Percentiles rank a stretch among this genome's conserved stretches.
Conservation (phyloP, 1,140 invertebrate genomes). For the Coptotermes formosanus region DNA sequence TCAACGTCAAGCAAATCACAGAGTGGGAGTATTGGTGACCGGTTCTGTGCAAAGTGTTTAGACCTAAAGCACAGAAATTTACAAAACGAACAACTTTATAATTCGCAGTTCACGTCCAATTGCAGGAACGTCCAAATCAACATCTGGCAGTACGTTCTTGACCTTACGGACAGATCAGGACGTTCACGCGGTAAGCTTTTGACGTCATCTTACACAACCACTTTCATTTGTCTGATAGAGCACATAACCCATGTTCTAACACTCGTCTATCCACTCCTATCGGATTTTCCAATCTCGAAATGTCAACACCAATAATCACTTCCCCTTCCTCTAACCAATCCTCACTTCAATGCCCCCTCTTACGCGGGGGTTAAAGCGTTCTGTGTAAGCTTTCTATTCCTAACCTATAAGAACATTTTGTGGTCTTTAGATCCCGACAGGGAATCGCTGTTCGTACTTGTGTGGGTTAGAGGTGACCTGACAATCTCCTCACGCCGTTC, state of each 20-base stretch:
- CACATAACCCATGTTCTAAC: neutral
- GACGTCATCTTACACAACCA: neutral
- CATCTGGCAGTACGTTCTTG: neutral
- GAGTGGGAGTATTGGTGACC: no score
- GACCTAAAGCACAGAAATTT: no score
- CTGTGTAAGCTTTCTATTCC: neutral
- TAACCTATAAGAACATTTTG: neutral
- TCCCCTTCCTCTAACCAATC: neutral
- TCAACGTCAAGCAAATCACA: no score
- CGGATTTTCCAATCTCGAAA: constrained; percentile 18
- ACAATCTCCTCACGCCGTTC: no score
- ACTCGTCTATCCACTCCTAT: neutral
- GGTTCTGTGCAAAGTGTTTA: no score
- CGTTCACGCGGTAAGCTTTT: neutral
- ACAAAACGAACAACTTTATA: no score
- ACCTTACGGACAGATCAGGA: neutral
- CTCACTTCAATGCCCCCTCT: neutral
- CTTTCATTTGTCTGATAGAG: neutral
- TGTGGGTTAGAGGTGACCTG: no score
- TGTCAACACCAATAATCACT: constrained; percentile 13
- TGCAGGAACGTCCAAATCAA: no score
- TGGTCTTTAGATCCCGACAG: neutral
- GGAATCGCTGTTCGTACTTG: neutral
- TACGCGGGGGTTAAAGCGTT: neutral
- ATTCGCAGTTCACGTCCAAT: no score